Conservation (phyloP, 2,888 invertebrate species). For the Clanis bilineata region DNA sequence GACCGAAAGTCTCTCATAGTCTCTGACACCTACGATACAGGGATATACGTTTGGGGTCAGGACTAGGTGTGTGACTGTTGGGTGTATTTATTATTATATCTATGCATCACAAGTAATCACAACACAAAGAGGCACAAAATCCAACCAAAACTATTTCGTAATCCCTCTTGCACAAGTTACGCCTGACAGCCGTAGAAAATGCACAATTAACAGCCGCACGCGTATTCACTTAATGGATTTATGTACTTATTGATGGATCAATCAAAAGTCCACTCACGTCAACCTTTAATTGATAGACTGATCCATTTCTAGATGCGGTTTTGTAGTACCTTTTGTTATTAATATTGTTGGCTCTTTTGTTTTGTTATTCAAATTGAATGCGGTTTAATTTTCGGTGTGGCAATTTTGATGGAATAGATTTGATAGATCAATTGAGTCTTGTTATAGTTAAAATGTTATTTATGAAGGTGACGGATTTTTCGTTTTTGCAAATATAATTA, state of each 20-base stretch:
- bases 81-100: not conserved
- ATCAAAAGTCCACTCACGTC: constrained; percentile 66
- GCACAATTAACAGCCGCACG: constrained; percentile 70
- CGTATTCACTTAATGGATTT: constrained; percentile 77
- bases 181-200: constrained; percentile 67
- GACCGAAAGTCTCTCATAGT: too few relatives aligned
- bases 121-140: constrained; percentile 10
- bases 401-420: not conserved
- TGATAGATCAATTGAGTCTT: not conserved
- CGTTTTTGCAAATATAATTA: too few relatives aligned
- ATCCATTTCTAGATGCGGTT: constrained; percentile 52
- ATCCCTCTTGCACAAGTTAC: constrained; percentile 14
- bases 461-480: too few relatives aligned
- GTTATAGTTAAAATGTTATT: not conserved
- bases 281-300: constrained; percentile 63
- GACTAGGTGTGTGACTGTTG: too few relatives aligned
- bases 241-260: constrained; percentile 79
- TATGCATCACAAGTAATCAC: not conserved
- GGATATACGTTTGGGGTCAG: too few relatives aligned
- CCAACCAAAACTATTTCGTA: constrained; percentile 16
- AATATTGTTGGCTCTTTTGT: constrained; percentile 24
- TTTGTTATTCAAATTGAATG: not conserved
- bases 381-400: not conserved
- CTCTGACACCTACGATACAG: too few relatives aligned
- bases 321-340: constrained; percentile 41